Percentiles rank a stretch among this genome's conserved stretches.
Conservation (phyloP, 2,888 invertebrate species). For the Lasioglossum zephyrum region DNA sequence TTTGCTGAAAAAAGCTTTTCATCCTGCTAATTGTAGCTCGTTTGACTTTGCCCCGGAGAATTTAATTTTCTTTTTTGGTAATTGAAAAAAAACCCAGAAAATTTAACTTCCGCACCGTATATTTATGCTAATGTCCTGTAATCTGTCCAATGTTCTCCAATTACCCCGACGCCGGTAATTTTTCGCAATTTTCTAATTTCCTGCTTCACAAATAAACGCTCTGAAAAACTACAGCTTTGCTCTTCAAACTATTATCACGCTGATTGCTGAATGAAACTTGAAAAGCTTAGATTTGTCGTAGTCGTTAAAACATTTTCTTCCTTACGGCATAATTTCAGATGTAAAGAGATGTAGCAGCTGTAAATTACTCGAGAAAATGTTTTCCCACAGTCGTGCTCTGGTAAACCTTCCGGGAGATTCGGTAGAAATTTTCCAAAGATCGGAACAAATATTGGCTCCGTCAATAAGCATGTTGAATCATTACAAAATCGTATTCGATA, state of each 20-base stretch:
- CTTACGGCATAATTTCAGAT: not conserved
- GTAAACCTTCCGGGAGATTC: not conserved
- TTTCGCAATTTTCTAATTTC: conserved; percentile 16
- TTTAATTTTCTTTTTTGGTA: not conserved
- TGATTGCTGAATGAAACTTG: not conserved
- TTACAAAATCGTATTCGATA: not conserved
- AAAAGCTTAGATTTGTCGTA: not conserved
- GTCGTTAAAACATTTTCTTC: not conserved
- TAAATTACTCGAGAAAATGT: not conserved
- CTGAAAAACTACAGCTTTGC: not conserved
- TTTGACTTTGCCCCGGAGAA: not conserved
- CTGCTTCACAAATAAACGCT: not conserved
- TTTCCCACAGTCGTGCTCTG: not conserved
- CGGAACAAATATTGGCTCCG: not conserved
- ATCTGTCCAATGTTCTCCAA: not conserved
- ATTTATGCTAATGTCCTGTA: not conserved
- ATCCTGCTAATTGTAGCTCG: not conserved
- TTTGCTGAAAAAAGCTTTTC: not conserved
- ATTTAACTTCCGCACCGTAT: not conserved
- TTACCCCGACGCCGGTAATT: not conserved
- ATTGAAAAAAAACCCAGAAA: not conserved
- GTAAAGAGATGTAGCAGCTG: not conserved
- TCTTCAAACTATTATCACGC: not conserved
- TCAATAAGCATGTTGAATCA: not conserved
- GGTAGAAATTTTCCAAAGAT: not conserved